Base-by-base conservation (phyloP, 2,888 invertebrate species). In the Clusia tigrina region DNA sequence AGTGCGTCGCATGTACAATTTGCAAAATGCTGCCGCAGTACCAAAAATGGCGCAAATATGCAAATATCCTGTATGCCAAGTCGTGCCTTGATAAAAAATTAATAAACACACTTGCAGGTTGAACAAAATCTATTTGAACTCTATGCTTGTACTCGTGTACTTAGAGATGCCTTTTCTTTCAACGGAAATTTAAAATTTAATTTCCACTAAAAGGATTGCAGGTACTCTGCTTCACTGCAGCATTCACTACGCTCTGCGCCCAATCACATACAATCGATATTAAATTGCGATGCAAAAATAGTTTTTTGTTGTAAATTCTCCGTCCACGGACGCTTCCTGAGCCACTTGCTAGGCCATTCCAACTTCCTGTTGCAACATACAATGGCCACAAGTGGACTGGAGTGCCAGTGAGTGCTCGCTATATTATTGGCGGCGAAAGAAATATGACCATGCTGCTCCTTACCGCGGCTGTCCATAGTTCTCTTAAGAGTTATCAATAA, bases 361-460 rank as follows among this genome's bases (percentile, higher is more conserved):
- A 32, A 32, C 32, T 32, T 32, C 32, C n/a, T n/a, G n/a, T n/a
- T n/a, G 32, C 32, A 12, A 32, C 6, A 32, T 9, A 12, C 32
- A 9, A 42, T 15, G 22, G 20, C 48, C 48, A 48, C 20, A 76
- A 76, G 76, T 78, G 78, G 77, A 73, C 51, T 9, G 6, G 32
- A 32, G 32, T 12, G 6, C 32, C n/a, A 9, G 32, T 12, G 6
- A 9, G 32, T 12, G 32, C 32, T 32, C n/a, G 48, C 17, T n/a
- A n/a, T n/a, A n/a, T 48, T n/a, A 52, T 20, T 52, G 22, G 6
- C 52, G 52, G 3, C 22, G 12, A 24, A 60, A 64, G 64, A 64
- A 54, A 61, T 64, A 64, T 64, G 64, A 58, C 54, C 22, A 26
- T 57, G 51, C 51, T 57, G 51, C 51, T 42, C 58, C 42, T 53